These are phyloP conservation scores for Anomalospiza imberbis DNA, from an alignment of 2,797 vertebrate species.

Conservation along the genomic window DNA sequence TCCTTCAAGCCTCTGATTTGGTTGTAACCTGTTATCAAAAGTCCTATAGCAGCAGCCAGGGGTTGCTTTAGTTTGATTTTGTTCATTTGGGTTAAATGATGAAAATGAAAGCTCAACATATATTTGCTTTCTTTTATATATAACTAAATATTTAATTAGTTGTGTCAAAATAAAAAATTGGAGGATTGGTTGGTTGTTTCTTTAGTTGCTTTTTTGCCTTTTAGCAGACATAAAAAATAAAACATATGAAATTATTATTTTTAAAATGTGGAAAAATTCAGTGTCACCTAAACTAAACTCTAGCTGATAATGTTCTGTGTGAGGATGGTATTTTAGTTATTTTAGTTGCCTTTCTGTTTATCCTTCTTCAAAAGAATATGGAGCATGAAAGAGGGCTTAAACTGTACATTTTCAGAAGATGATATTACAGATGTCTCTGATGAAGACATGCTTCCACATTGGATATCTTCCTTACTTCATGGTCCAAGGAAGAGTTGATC, in stretches of 20 bases:
- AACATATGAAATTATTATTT: neutral
- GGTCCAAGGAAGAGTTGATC: neutral
- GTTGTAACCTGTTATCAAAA: neutral
- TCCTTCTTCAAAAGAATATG: neutral
- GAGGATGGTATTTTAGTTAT: neutral
- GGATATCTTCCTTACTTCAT: neutral
- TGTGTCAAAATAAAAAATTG: neutral
- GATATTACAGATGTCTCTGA: neutral
- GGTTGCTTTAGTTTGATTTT: neutral
- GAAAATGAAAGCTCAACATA: neutral
- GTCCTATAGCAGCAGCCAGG: neutral
- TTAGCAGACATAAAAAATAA: neutral
- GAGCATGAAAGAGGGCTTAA: neutral
- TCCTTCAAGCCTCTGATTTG: neutral
- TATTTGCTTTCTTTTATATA: neutral
- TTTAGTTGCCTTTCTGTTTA: neutral
- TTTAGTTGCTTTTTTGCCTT: neutral
- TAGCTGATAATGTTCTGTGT: neutral
- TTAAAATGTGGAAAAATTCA: neutral
- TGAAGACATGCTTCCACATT: neutral
- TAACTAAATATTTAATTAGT: neutral
- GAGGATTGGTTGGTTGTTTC: accelerated
- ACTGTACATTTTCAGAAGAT: neutral
- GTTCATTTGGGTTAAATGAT: neutral
- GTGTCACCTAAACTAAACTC: neutral